Percentiles rank a stretch among this genome's conserved stretches.
These are phyloP conservation scores for Dendrolimus kikuchii DNA, from an alignment of 1,140 invertebrate genomes.

Conservation along the genomic window DNA sequence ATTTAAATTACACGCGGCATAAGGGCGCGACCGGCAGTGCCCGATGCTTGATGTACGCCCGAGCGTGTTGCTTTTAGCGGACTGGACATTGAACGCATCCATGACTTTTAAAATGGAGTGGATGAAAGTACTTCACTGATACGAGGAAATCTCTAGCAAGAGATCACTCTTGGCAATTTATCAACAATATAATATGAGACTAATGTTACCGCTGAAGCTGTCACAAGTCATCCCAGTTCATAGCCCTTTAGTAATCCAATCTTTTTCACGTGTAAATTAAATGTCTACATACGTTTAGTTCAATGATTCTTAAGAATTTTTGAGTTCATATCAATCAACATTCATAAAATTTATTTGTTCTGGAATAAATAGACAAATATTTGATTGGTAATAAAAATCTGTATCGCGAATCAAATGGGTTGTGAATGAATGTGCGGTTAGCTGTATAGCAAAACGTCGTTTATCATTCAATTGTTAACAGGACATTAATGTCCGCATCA, in stretches of 20 bases:
- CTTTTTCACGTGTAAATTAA: too few relatives aligned
- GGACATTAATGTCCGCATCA: slow-evolving; percentile 37
- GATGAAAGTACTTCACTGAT: slow-evolving; percentile 23
- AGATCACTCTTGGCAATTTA: slow-evolving; percentile 24
- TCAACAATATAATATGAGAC: slow-evolving; percentile 1
- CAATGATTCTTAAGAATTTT: neutral
- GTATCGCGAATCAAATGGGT: slow-evolving; percentile 18
- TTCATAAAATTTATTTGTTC: slow-evolving; percentile 9
- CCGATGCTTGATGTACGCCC: slow-evolving; percentile 26
- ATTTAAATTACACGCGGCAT: slow-evolving; percentile 4
- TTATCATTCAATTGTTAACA: slow-evolving; percentile 54
- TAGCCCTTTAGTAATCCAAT: too few relatives aligned
- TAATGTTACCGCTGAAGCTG: too few relatives aligned
- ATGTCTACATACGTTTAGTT: neutral
- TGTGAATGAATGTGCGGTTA: slow-evolving; percentile 30
- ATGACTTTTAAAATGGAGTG: slow-evolving; percentile 35
- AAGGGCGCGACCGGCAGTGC: slow-evolving; percentile 18
- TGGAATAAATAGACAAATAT: slow-evolving; percentile 15
- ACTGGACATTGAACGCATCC: slow-evolving; percentile 41
- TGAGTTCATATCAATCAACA: slow-evolving; percentile 2
- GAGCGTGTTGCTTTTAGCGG: slow-evolving; percentile 35
- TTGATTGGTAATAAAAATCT: slow-evolving; percentile 27
- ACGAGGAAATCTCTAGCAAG: slow-evolving; percentile 25
- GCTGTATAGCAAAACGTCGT: slow-evolving; percentile 37
- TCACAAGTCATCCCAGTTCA: too few relatives aligned